A percentile compares a stretch with the other conserved stretches of the same genome.
phyloP scores from a whole-genome alignment of 2,888 invertebrate genomes.

The Diploptera punctata region DNA sequence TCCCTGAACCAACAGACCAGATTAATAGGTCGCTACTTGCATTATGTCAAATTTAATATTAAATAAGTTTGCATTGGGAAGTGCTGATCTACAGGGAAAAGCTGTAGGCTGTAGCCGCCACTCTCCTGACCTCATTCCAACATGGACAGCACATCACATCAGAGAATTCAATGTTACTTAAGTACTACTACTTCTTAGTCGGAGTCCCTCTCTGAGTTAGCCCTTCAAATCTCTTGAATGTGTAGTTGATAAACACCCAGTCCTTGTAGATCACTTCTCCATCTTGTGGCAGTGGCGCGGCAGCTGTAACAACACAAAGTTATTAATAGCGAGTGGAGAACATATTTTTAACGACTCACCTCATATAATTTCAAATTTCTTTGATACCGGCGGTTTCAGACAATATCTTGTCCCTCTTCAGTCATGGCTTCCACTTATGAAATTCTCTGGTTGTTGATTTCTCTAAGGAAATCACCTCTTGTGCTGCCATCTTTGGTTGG shows the following conservation, averaged over 20 bases:
- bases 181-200: constrained; percentile 70
- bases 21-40: neutral
- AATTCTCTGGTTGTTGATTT: too few relatives aligned
- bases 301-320: constrained; percentile 69
- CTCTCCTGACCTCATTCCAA: neutral
- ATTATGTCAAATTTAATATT: neutral
- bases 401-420: too few relatives aligned
- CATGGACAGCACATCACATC: neutral
- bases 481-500: too few relatives aligned
- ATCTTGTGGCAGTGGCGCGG: constrained; percentile 87
- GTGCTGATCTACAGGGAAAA: constrained; percentile 17
- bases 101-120: neutral
- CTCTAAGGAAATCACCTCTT: too few relatives aligned
- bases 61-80: constrained; percentile 25
- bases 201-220: constrained; percentile 89
- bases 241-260: constrained; percentile 99
- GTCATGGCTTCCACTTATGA: too few relatives aligned
- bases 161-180: neutral
- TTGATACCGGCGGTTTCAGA: too few relatives aligned
- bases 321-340: too few relatives aligned
- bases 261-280: constrained; percentile 94
- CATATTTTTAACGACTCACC: too few relatives aligned
- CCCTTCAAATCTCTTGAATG: constrained; percentile 99
- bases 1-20: neutral
- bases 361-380: too few relatives aligned